A percentile compares a stretch with the other conserved stretches of the same genome.
phyloP scores from a whole-genome alignment of 2,888 invertebrate species.

The Aphidius colemani region DNA sequence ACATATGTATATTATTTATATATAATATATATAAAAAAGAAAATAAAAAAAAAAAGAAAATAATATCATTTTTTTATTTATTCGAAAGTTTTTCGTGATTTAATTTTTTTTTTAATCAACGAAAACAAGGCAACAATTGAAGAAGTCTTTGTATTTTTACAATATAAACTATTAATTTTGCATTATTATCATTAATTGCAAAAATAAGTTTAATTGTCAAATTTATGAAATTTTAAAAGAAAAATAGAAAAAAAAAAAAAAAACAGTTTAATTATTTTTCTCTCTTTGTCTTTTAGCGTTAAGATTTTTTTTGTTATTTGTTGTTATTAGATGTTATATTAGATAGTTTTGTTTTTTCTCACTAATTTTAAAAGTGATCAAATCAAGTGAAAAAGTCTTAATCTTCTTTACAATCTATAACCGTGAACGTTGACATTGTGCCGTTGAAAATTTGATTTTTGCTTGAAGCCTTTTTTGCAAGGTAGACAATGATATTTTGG shows the following conservation, averaged over 20 bases:
- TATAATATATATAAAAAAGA: background rate
- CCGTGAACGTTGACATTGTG: conserved; percentile 50
- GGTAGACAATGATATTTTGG: conserved; percentile 74
- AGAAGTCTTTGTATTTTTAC: no score
- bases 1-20: background rate
- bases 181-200: background rate
- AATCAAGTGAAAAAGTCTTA: background rate
- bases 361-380: background rate
- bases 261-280: background rate
- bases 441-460: conserved; percentile 61
- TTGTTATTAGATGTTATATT: conserved; percentile 10
- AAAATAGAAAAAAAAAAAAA: no score
- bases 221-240: no score
- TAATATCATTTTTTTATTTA: no score
- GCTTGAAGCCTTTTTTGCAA: conserved; percentile 71
- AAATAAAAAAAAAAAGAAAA: background rate
- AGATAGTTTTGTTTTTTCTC: background rate
- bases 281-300: conserved; percentile 18
- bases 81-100: no score
- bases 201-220: no score
- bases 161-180: no score
- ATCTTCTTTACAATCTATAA: conserved; percentile 30
- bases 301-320: conserved; percentile 14
- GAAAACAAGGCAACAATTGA: no score
- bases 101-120: no score